Percentiles rank a stretch among this genome's conserved stretches.
These are phyloP conservation scores for Rhagoletis zephyria DNA, from an alignment of 1,140 invertebrate species.

Conservation along the genomic window DNA sequence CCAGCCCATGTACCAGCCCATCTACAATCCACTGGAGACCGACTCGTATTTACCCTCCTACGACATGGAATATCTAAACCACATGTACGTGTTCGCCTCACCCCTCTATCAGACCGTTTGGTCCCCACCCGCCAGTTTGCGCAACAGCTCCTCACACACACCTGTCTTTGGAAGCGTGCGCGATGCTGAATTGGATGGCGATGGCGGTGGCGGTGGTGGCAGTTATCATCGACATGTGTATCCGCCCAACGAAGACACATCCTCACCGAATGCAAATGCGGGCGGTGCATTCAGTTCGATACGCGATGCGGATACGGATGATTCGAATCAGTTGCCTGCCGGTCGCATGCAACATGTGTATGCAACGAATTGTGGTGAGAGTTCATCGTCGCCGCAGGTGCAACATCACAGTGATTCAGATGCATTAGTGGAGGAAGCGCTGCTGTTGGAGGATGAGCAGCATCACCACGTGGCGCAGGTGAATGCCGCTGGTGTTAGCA, in stretches of 20 bases:
- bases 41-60: constrained; percentile 72
- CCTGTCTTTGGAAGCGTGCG: constrained; percentile 71
- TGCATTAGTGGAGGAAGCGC: constrained; percentile 64
- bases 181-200: constrained; percentile 69
- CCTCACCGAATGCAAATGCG: constrained; percentile 69
- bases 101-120: constrained; percentile 72
- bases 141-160: constrained; percentile 71
- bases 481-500: not conserved
- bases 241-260: constrained; percentile 70
- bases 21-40: constrained; percentile 72
- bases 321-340: constrained; percentile 65
- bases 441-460: constrained; percentile 64
- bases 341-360: constrained; percentile 67
- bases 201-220: constrained; percentile 63
- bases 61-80: constrained; percentile 71
- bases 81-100: constrained; percentile 72
- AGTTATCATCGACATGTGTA: constrained; percentile 71
- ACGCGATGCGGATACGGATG: constrained; percentile 70
- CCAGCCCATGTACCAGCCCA: constrained; percentile 71
- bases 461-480: not conserved
- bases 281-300: constrained; percentile 71
- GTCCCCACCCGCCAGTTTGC: constrained; percentile 70
- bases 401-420: constrained; percentile 63
- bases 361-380: constrained; percentile 71
- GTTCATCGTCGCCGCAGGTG: constrained; percentile 69